phyloP scores from a whole-genome alignment of 2,888 invertebrate genomes.

The Lingula anatina region DNA sequence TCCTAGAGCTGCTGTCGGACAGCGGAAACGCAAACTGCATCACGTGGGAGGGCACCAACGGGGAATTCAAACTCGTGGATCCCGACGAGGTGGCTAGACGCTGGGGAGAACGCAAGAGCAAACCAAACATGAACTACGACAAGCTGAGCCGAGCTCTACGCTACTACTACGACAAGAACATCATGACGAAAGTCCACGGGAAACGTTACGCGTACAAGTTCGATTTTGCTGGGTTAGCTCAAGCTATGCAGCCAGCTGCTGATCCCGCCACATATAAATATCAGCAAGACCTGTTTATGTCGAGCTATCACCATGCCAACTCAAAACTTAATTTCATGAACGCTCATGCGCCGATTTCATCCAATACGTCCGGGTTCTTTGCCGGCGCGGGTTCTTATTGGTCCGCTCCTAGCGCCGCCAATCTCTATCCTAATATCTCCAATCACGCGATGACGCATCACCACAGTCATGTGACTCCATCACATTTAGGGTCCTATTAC shows the following conservation, averaged over 20 bases:
- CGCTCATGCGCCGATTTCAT: constrained; percentile 31
- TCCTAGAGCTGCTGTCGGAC: constrained; percentile 90
- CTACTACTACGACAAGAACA: constrained; percentile 98
- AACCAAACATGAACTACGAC: constrained; percentile 98
- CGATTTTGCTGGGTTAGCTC: constrained; percentile 89
- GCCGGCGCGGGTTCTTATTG: constrained; percentile 36
- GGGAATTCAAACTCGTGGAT: constrained; percentile 92
- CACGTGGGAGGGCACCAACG: constrained; percentile 93
- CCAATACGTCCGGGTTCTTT: constrained; percentile 35
- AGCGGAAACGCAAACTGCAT: constrained; percentile 82
- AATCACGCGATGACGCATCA: constrained; percentile 62
- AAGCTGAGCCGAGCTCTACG: constrained; percentile 87
- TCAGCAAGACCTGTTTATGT: constrained; percentile 95
- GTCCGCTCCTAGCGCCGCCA: constrained; percentile 30
- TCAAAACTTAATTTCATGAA: constrained; percentile 85
- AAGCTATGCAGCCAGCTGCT: constrained; percentile 61
- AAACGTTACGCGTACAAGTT: constrained; percentile 95
- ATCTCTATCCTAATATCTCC: constrained; percentile 59
- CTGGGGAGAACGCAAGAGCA: constrained; percentile 93
- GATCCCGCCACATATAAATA: constrained; percentile 92
- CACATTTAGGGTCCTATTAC: constrained; percentile 73
- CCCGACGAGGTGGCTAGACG: constrained; percentile 91
- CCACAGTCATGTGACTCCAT: constrained; percentile 75
- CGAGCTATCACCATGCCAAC: constrained; percentile 64
- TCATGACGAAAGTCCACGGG: constrained; percentile 97